phyloP scores from a whole-genome alignment of 2,113 vertebrate species.

The Myiopsitta monachus region DNA sequence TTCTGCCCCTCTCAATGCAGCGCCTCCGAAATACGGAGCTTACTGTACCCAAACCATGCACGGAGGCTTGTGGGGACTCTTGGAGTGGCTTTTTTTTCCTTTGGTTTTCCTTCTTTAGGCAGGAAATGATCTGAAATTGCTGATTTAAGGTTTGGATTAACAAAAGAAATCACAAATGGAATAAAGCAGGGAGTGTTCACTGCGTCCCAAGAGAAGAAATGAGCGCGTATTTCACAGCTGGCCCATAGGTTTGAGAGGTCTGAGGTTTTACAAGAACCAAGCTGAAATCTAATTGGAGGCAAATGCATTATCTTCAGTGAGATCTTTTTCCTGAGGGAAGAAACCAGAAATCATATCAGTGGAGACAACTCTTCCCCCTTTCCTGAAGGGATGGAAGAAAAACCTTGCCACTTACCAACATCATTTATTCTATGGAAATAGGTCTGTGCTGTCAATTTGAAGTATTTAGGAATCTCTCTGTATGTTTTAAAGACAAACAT shows the following conservation, averaged over 20 bases:
- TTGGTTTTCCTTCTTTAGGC: not conserved
- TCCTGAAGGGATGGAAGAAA: not conserved
- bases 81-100: not conserved
- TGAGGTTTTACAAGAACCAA: not conserved
- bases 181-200: not conserved
- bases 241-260: not conserved
- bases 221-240: not conserved
- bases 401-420: not conserved
- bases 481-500: not conserved
- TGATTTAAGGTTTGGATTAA: not conserved
- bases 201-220: not conserved
- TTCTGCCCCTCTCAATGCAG: not conserved
- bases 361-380: not conserved
- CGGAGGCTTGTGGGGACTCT: not conserved
- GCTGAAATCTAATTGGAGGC: not conserved
- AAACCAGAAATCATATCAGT: not conserved
- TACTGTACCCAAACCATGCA: not conserved
- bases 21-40: not conserved
- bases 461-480: not conserved
- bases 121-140: not conserved
- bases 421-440: not conserved
- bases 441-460: not conserved
- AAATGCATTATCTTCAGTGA: not conserved
- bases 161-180: not conserved
- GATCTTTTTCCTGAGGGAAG: not conserved